These are phyloP conservation scores for Agyllia agylla DNA, from an alignment of 2,888 invertebrate species.

Conservation along the genomic window DNA sequence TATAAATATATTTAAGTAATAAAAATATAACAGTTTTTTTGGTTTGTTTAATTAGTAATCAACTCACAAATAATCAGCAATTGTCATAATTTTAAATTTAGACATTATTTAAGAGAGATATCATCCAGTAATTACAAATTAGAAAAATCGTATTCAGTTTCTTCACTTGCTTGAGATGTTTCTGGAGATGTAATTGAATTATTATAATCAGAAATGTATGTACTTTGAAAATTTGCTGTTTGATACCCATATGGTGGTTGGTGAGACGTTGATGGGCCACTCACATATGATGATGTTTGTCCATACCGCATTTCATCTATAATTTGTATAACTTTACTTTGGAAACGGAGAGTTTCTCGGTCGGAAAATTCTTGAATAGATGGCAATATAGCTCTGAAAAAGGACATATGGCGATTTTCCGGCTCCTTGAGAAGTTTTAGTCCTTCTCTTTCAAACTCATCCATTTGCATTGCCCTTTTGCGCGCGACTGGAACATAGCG, in stretches of 20 bases:
- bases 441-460: constrained; percentile 73
- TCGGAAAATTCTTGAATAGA: neutral
- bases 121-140: neutral
- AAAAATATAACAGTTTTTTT: constrained; percentile 38
- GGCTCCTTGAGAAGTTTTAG: constrained; percentile 73
- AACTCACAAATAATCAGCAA: neutral
- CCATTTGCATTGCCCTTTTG: constrained; percentile 71
- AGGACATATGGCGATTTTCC: constrained; percentile 71
- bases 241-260: constrained; percentile 64
- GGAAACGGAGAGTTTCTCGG: constrained; percentile 1
- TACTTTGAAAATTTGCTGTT: constrained; percentile 73
- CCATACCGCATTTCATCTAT: constrained; percentile 77
- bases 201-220: constrained; percentile 28
- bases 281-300: constrained; percentile 47
- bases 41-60: neutral
- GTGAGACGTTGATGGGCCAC: neutral
- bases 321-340: constrained; percentile 75
- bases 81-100: neutral
- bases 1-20: constrained; percentile 24
- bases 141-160: neutral
- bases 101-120: neutral
- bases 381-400: constrained; percentile 60
- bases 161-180: neutral
- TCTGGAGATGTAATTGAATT: neutral
- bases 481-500: constrained; percentile 67